A percentile compares a stretch with the other conserved stretches of the same genome.
These are phyloP conservation scores for Crotalus adamanteus DNA, from an alignment of 2,797 vertebrate species.

Conservation along the genomic window DNA sequence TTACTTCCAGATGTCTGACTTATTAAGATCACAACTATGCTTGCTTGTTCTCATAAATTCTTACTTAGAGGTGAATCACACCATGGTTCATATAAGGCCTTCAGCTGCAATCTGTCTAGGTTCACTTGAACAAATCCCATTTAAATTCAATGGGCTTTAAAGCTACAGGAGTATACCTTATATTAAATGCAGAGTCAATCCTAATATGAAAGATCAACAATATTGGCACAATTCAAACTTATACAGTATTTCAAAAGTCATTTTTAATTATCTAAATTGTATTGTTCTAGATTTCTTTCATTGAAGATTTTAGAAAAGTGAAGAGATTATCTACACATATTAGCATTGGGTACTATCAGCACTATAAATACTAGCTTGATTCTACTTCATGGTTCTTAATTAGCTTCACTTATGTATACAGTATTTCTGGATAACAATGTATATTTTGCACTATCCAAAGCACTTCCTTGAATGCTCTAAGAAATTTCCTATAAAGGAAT, in stretches of 20 bases:
- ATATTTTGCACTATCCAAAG: neutral
- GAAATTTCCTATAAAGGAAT: neutral
- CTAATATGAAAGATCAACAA: neutral
- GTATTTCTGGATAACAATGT: neutral
- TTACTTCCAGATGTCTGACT: neutral
- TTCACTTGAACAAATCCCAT: neutral
- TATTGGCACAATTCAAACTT: neutral
- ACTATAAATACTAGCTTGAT: neutral
- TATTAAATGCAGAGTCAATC: neutral
- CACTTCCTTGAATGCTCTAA: neutral
- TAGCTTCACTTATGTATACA: neutral
- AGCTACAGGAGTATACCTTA: neutral
- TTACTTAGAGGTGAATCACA: neutral
- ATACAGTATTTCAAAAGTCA: neutral
- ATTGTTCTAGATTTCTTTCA: neutral
- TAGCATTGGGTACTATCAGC: slow-evolving; percentile 2
- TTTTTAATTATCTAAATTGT: neutral
- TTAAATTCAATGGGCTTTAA: neutral
- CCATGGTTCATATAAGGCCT: neutral
- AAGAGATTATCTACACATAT: neutral
- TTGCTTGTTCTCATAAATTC: neutral
- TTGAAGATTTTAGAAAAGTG: neutral
- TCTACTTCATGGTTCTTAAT: slow-evolving; percentile 17
- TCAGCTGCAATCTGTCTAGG: neutral
- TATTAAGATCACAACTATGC: neutral